Base-by-base conservation (phyloP, 1,140 invertebrate genomes). In the Sycobia sp. region DNA sequence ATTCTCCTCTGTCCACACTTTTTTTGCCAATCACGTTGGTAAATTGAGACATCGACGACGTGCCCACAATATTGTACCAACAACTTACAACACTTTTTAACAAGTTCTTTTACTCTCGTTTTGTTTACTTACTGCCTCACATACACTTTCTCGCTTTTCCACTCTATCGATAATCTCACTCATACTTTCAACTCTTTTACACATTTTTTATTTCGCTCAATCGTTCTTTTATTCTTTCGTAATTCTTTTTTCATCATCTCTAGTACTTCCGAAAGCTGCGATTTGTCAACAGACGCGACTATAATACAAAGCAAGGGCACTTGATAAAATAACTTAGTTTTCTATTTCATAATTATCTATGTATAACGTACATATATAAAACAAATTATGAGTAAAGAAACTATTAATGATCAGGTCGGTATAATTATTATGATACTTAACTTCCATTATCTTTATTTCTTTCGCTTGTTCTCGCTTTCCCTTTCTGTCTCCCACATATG, bases 241-340 rank as follows among this genome's bases (percentile, higher is more conserved):
- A 59, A 67, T 32, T 60, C 53, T 46, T 62, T 53, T 44, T 59
- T 32, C 44, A 22, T 68, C 63, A 60, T 59, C 51, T 65, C 60
- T 53, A 58, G 41, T 66, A 71, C 67, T 72, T 67, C 68, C 68
- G 69, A 77, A 79, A 81, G 73, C 71, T 78, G 75, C 76, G 69
- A 72, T 76, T 76, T 73, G 69, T 76, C 76, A 73, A 78, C 71
- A 73, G 68, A 76, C 67, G 73, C 76, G 74, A 80, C 74, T 81
- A 80, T 80, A 77, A 80, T 80, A 81, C 77, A 81, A 80, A 81
- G 79, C 79, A 81, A 81, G 79, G 78, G 73, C 79, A 81, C 79
- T 81, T 81, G 76, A 80, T 77, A 81, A 81, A 80, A 79, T 81
- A 81, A 81, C 79, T 81, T 81, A 81, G 76, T 78, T 71, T 73